phyloP scores from a whole-genome alignment of 2,113 vertebrate species.

The Hystrix cristata region DNA sequence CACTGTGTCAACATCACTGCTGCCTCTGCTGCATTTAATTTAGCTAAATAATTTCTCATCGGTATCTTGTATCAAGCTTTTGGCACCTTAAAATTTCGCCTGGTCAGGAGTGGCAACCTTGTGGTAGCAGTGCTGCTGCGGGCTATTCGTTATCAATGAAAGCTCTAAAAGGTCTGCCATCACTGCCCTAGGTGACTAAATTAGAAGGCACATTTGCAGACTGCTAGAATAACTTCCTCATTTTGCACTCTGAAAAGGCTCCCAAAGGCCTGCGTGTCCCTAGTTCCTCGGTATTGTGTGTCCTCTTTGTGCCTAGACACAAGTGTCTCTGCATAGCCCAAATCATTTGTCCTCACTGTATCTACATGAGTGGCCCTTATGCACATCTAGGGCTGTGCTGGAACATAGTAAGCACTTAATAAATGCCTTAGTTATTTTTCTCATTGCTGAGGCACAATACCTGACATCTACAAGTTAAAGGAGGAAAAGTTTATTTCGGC shows the following conservation, averaged over 20 bases:
- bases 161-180: not conserved
- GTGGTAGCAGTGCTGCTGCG: not conserved
- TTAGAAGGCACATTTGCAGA: not conserved
- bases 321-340: not conserved
- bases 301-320: too few relatives aligned
- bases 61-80: not conserved
- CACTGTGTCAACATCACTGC: rapidly evolving
- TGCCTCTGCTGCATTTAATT: not conserved
- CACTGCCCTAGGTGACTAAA: too few relatives aligned
- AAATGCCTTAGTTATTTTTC: not conserved
- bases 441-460: not conserved
- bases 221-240: not conserved
- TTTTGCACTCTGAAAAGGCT: not conserved
- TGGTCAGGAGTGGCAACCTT: not conserved
- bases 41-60: not conserved
- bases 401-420: not conserved
- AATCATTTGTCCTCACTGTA: not conserved
- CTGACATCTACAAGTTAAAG: not conserved
- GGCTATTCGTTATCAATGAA: not conserved
- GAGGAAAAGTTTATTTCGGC: not conserved
- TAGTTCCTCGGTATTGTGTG: not conserved
- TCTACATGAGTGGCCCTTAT: not conserved
- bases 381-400: too few relatives aligned
- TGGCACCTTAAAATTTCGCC: too few relatives aligned
- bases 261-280: not conserved